Evolutionary conservation across 2,888 invertebrate species (phyloP).

Genomic region (Hypsopygia costalis): DNA sequence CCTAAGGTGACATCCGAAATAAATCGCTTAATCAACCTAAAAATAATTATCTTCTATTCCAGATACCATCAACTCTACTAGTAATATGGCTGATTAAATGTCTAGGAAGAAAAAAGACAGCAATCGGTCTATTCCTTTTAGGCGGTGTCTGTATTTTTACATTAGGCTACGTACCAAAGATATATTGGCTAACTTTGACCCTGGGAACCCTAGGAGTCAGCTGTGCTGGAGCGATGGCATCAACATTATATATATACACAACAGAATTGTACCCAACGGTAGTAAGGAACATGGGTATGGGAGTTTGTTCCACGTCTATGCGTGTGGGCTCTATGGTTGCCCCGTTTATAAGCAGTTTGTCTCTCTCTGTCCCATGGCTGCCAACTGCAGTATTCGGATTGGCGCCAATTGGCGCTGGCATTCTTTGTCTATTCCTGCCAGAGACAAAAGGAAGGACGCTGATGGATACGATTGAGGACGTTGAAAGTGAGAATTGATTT

Average conservation of each 20-base stretch:
- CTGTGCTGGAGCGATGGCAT: constrained; percentile 88
- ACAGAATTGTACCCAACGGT: constrained; percentile 95
- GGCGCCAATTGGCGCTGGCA: constrained; percentile 83
- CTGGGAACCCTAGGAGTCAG: constrained; percentile 88
- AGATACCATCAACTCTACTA: constrained; percentile 75
- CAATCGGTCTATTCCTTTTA: constrained; percentile 79
- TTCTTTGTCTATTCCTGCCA: constrained; percentile 84
- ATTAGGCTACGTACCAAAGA: constrained; percentile 76
- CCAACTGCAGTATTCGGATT: constrained; percentile 87
- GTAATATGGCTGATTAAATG: constrained; percentile 81
- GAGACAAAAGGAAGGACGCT: constrained; percentile 87
- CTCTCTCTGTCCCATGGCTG: constrained; percentile 75
- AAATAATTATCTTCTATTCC: constrained; percentile 56
- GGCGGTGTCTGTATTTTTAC: constrained; percentile 82
- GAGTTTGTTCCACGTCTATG: constrained; percentile 90
- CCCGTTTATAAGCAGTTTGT: constrained; percentile 87
- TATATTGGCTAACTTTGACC: constrained; percentile 77
- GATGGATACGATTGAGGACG: constrained; percentile 88
- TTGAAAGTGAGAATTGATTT: constrained; percentile 55
- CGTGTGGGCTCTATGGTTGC: constrained; percentile 92
- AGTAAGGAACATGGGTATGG: constrained; percentile 91
- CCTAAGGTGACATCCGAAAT: no score
- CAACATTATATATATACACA: constrained; percentile 90
- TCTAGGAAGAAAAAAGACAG: constrained; percentile 83
- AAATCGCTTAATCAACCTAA: no score